phyloP scores from a whole-genome alignment of 2,888 invertebrate species.

The Torymus texanus region DNA sequence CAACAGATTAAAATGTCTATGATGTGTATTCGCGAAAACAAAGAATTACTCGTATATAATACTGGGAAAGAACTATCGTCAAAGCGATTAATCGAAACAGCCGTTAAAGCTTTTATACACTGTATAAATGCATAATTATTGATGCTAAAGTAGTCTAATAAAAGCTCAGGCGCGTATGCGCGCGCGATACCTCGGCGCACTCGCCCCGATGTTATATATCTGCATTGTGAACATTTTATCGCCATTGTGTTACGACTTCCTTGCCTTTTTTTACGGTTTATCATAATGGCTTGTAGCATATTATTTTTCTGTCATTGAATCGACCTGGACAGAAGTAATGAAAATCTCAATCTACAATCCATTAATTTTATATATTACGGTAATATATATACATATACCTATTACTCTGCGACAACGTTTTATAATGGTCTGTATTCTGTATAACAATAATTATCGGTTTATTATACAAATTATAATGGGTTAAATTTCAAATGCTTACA shows the following conservation, averaged over 20 bases:
- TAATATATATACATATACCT: too few species aligned
- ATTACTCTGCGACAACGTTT: too few species aligned
- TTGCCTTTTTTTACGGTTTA: slow-evolving; percentile 32
- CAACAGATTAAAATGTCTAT: too few species aligned
- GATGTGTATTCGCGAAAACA: too few species aligned
- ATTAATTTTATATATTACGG: too few species aligned
- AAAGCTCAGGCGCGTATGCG: not conserved
- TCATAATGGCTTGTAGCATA: slow-evolving; percentile 15
- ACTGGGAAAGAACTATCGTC: too few species aligned
- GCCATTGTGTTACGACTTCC: slow-evolving; percentile 14
- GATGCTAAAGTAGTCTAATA: slow-evolving; percentile 7
- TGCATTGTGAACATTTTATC: slow-evolving; percentile 21
- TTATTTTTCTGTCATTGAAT: slow-evolving; percentile 15
- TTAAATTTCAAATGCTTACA: too few species aligned
- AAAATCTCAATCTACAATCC: not conserved
- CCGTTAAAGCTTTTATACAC: not conserved
- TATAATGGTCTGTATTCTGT: too few species aligned
- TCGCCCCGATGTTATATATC: not conserved
- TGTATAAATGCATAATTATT: slow-evolving; percentile 11
- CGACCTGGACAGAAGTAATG: slow-evolving; percentile 1
- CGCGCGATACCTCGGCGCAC: too few species aligned
- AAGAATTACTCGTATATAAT: too few species aligned
- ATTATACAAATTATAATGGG: too few species aligned
- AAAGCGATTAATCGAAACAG: not conserved
- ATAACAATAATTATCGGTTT: too few species aligned